phyloP scores from a whole-genome alignment of 2,888 invertebrate genomes.

The Clostera curtula region DNA sequence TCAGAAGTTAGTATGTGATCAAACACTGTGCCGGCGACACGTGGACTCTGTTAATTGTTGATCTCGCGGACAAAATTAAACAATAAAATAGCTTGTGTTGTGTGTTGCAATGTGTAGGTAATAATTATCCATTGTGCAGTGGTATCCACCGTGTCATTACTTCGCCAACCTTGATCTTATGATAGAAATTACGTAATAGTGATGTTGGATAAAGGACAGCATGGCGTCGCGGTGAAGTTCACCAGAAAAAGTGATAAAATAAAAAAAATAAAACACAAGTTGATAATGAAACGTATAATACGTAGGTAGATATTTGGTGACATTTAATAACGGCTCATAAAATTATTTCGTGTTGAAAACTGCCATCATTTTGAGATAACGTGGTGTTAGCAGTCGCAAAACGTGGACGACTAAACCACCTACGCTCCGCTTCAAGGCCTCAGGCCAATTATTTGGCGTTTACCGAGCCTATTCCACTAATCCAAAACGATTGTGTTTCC shows the following conservation, averaged over 20 bases:
- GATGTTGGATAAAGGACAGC: constrained; percentile 40
- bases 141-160: constrained; percentile 20
- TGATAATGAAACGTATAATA: constrained; percentile 57
- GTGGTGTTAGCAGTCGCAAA: constrained; percentile 30
- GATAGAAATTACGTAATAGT: constrained; percentile 30
- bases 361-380: constrained; percentile 10
- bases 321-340: constrained; percentile 12
- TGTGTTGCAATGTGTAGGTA: constrained; percentile 15
- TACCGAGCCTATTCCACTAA: constrained; percentile 25
- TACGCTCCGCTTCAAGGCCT: constrained; percentile 47
- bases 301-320: constrained; percentile 44
- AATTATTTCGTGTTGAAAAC: no score
- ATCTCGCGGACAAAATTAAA: constrained; percentile 13
- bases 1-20: constrained; percentile 48
- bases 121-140: constrained; percentile 19
- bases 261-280: constrained; percentile 57
- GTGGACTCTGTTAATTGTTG: constrained; percentile 35
- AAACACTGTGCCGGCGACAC: constrained; percentile 48
- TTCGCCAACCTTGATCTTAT: constrained; percentile 33
- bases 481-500: no score
- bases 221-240: constrained; percentile 43
- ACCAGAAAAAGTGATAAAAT: constrained; percentile 54
- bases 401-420: constrained; percentile 41
- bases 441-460: constrained; percentile 37
- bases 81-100: constrained; percentile 6